Evolutionary conservation across 1,140 invertebrate species (phyloP), one percentile per base, ranked within the genome.

Genomic region (Zaprionus lachaisei): DNA sequence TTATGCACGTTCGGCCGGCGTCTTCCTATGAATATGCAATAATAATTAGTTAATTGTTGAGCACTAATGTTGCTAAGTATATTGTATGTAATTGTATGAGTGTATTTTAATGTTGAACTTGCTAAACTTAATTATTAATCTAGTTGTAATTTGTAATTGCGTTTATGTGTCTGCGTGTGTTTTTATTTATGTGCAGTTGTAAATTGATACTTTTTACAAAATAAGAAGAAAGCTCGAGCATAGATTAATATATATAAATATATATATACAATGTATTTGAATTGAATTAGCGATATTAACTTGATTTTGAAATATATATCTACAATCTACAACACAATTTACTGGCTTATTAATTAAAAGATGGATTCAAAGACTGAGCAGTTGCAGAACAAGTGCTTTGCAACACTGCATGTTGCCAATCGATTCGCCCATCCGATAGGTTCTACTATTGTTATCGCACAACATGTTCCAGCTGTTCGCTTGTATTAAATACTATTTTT

Each of bases 161-260:
- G 63, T 77, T 60, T 68, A 58, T 81, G 72, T 81, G 60, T 89
- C 62, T 79, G 62, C 71, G 68, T 72, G 81, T 81, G 70, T 60
- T 70, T 80, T 83, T 83, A 83, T 89, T 89, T 87, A 84, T 83
- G 84, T 84, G 84, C 84, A 89, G 89, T 71, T 90, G 78, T 90
- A 87, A 79, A 69, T 79, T 67, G 64, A 49, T 69, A 76, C 71
- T 76, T 76, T 75, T 54, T 76, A 75, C 66, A 73, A 67, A 11
- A 44, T n/a, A 44, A 41, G 5, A n/a, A 17, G 41, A 47, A 17
- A 17, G 41, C n/a, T 47, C n/a, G 41, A 17, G n/a, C 41, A 47
- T 47, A 67, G 47, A 67, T 44, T n/a, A 63, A 56, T 31, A 62
- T 64, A 73, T 72, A 41, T 31, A 34, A 22, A 22, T 22, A 22